Base-by-base conservation (phyloP, 1,140 invertebrate genomes). In the Magallana angulata region DNA sequence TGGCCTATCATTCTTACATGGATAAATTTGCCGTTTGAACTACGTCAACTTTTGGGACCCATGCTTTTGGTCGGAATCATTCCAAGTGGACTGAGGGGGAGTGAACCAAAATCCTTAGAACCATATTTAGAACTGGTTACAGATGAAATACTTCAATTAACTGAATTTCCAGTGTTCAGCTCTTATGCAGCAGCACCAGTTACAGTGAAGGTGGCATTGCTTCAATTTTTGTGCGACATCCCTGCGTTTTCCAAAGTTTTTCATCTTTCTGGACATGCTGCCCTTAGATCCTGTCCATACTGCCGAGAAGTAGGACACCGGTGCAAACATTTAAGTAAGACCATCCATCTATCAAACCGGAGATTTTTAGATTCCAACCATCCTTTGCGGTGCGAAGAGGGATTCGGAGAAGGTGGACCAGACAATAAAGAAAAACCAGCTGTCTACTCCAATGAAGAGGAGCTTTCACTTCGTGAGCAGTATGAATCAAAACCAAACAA, bases 301-400 rank as follows among this genome's bases (percentile, higher is more conserved):
- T 83, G 82, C 56, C 56, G 57, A 24, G 82, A 83, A 57, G 18
- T 24, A 57, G 82, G 82, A 57, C 16, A 57, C 18, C 57, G 57
- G 5, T 83, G 82, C 24, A 83, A 83, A 83, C 82, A 83, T 83
- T 18, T 83, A n/a, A 56, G n/a, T 16, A 83, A 83, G 57, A 57
- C 82, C n/a, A 83, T 83, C 57, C 82, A 58, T 83, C 18, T 83
- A 8, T 83, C 82, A 58, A 83, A 83, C 57, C 56, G 82, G 18
- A 56, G 57, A 18, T 83, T 83, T 58, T 57, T 83, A 24, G 48
- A 56, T 12, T 56, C 9, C 7, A 58, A 83, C 24, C 57, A 83
- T 83, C 48, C 48, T 7, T 24, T 58, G 48, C 36, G 82, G 56
- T 24, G 36, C n/a, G 57, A 24, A 18, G 57, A 58, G 16, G 60